These are phyloP conservation scores for Pardalotus punctatus DNA, from an alignment of 2,113 vertebrate genomes.

Conservation along the genomic window DNA sequence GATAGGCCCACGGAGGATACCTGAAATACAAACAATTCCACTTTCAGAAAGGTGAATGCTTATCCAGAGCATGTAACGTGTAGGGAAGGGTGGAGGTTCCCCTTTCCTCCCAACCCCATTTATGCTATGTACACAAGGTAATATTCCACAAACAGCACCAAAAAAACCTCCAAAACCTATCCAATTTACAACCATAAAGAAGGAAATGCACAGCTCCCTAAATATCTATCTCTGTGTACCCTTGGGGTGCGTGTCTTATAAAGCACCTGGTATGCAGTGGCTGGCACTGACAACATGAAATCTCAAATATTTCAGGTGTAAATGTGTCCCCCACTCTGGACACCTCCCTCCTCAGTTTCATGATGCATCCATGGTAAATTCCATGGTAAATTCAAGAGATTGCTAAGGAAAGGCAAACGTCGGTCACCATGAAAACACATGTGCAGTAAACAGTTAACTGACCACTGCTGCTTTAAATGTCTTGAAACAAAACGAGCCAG, in stretches of 20 bases:
- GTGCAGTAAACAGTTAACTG: neutral
- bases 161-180: neutral
- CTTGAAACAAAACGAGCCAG: neutral
- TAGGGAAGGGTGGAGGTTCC: neutral
- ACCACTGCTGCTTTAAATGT: neutral
- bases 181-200: neutral
- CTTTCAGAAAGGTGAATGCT: neutral
- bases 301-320: neutral
- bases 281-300: neutral
- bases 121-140: neutral
- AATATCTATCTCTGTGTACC: neutral
- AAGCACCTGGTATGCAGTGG: neutral
- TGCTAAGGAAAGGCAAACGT: neutral
- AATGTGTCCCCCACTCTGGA: neutral
- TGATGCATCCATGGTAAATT: neutral
- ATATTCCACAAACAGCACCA: neutral
- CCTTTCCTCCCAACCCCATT: neutral
- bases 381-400: neutral
- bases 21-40: constrained; percentile 73
- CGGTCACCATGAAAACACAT: neutral
- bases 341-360: neutral
- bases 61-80: neutral
- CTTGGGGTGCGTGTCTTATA: rapidly evolving
- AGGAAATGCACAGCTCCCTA: neutral
- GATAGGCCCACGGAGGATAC: constrained; percentile 74